phyloP scores from a whole-genome alignment of 1,140 invertebrate species.

The Aricia agestis region DNA sequence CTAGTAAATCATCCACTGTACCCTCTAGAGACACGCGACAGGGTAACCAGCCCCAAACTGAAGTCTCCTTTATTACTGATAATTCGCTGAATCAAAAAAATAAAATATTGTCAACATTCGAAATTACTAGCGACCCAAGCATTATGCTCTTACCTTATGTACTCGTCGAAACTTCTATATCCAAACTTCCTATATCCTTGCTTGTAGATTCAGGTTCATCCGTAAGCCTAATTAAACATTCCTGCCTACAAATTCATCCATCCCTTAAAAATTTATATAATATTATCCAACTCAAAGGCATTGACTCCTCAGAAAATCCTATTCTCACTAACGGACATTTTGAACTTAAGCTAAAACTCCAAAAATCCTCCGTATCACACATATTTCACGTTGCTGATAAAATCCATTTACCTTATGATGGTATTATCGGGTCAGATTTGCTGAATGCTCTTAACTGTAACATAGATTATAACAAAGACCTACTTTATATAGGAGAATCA shows the following conservation, averaged over 20 bases:
- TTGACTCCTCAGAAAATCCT: conserved; percentile 25
- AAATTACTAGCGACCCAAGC: conserved; percentile 28
- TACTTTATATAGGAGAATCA: conserved; percentile 8
- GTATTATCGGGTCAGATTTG: conserved; percentile 16
- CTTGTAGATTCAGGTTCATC: conserved; percentile 36
- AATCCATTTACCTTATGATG: too few relatives aligned
- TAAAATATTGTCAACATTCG: conserved; percentile 20
- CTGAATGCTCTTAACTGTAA: conserved; percentile 23
- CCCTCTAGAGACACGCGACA: not conserved
- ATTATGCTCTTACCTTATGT: conserved; percentile 30
- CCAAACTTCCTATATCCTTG: conserved; percentile 28
- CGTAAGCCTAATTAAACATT: conserved; percentile 27
- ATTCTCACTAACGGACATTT: too few relatives aligned
- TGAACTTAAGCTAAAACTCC: too few relatives aligned
- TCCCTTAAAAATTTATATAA: conserved; percentile 5
- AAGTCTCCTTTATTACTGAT: not conserved
- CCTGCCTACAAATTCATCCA: too few relatives aligned
- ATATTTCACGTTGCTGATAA: too few relatives aligned
- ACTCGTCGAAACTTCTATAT: conserved; percentile 21
- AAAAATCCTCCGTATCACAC: too few relatives aligned
- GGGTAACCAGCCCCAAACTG: not conserved
- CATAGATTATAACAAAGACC: conserved; percentile 23
- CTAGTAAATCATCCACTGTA: conserved; percentile 7
- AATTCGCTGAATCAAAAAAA: conserved; percentile 14
- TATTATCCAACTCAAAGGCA: too few relatives aligned